phyloP scores from a whole-genome alignment of 2,888 invertebrate species.

The Nephrotoma flavescens region DNA sequence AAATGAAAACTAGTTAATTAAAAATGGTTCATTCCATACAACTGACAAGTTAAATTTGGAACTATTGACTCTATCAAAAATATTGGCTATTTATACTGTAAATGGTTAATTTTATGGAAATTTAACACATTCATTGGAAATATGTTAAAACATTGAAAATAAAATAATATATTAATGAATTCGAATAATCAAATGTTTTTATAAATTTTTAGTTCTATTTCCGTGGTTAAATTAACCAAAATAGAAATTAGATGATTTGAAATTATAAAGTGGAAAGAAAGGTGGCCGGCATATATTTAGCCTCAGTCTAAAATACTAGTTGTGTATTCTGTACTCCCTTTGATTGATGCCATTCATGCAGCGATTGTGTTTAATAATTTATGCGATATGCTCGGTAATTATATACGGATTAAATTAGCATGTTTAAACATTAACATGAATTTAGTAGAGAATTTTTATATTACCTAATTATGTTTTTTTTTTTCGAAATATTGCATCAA shows the following conservation, averaged over 20 bases:
- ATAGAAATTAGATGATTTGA: not conserved
- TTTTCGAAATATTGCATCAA: too few relatives aligned
- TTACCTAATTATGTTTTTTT: too few relatives aligned
- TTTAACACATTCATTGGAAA: not conserved
- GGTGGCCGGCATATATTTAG: too few relatives aligned
- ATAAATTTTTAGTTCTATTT: not conserved
- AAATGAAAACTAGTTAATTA: not conserved
- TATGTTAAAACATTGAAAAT: not conserved
- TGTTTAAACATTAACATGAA: too few relatives aligned
- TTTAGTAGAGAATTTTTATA: too few relatives aligned
- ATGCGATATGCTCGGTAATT: too few relatives aligned
- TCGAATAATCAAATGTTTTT: not conserved
- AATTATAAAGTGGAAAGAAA: too few relatives aligned
- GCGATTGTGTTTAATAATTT: too few relatives aligned
- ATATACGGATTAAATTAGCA: too few relatives aligned
- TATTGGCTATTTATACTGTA: not conserved
- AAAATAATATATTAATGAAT: not conserved
- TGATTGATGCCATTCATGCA: too few relatives aligned
- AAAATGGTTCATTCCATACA: not conserved
- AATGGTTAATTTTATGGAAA: not conserved
- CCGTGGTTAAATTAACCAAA: not conserved
- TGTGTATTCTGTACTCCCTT: too few relatives aligned
- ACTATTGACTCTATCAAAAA: not conserved
- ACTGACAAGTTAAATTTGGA: not conserved
- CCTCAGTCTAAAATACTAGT: too few relatives aligned